Evolutionary conservation across 2,888 invertebrate species (phyloP).

Genomic region (Diabrotica balteata): DNA sequence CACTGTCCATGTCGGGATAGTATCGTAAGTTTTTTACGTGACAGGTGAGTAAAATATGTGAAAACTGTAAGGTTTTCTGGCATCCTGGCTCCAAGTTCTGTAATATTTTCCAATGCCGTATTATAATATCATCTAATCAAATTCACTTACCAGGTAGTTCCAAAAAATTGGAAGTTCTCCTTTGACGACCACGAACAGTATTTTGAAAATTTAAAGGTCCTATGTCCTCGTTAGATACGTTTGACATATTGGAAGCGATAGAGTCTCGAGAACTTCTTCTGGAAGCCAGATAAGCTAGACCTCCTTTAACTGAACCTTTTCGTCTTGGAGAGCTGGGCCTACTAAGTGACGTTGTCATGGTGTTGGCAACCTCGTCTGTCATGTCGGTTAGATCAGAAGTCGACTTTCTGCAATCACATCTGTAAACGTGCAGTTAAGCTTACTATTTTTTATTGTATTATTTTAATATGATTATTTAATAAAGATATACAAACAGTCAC

Average conservation of each 20-base stretch:
- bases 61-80: too few species aligned
- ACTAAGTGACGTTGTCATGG: constrained; percentile 68
- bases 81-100: too few species aligned
- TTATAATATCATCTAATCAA: too few species aligned
- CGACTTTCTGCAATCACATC: constrained; percentile 71
- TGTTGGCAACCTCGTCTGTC: constrained; percentile 64
- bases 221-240: constrained; percentile 81
- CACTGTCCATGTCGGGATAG: too few species aligned
- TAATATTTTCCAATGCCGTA: too few species aligned
- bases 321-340: constrained; percentile 72
- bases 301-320: constrained; percentile 73
- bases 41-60: too few species aligned
- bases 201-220: constrained; percentile 82
- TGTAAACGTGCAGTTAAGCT: not conserved
- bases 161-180: constrained; percentile 85
- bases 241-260: constrained; percentile 70
- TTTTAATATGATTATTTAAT: too few species aligned
- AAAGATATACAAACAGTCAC: too few species aligned
- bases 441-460: too few species aligned
- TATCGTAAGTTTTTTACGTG: too few species aligned
- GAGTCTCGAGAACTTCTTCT: constrained; percentile 74
- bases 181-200: constrained; percentile 77
- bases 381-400: constrained; percentile 78
- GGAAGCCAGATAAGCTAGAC: constrained; percentile 82
- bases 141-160: constrained; percentile 77